Conservation (phyloP, 2,797 vertebrate genomes). For the Phalloptychus januarius region DNA sequence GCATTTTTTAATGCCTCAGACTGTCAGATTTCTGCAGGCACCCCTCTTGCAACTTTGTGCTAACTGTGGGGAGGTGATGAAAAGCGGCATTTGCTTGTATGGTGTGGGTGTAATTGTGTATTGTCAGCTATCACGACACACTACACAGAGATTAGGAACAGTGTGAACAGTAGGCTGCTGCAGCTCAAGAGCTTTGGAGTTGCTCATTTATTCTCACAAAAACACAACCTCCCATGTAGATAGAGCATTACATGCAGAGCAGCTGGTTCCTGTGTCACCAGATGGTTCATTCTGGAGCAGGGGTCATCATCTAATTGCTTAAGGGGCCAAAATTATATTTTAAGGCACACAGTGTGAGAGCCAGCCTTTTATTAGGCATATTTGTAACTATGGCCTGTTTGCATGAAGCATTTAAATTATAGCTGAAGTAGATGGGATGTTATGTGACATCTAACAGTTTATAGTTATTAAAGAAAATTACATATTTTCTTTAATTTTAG, state of each 20-base stretch:
- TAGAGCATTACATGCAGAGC: background rate
- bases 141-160: slow-evolving; percentile 48
- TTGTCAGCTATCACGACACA: slow-evolving; percentile 58
- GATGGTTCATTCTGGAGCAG: background rate
- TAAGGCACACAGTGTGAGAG: background rate
- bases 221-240: background rate
- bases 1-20: background rate
- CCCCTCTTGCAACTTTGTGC: slow-evolving; percentile 2
- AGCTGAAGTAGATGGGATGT: background rate
- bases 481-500: background rate
- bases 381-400: background rate
- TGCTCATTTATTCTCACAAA: slow-evolving; percentile 29
- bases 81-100: slow-evolving; percentile 37
- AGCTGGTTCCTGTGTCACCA: background rate
- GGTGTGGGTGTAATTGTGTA: slow-evolving; percentile 64
- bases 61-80: slow-evolving; percentile 43
- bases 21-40: slow-evolving; percentile 27
- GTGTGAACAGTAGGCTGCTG: slow-evolving; percentile 48
- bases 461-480: background rate
- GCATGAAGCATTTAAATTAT: background rate
- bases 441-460: background rate
- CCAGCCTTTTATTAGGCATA: background rate
- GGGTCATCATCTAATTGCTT: background rate
- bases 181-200: slow-evolving; percentile 51
- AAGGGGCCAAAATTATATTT: slow-evolving; percentile 5